Conservation (phyloP, 2,888 invertebrate genomes). For the Physocephala rufipes region DNA sequence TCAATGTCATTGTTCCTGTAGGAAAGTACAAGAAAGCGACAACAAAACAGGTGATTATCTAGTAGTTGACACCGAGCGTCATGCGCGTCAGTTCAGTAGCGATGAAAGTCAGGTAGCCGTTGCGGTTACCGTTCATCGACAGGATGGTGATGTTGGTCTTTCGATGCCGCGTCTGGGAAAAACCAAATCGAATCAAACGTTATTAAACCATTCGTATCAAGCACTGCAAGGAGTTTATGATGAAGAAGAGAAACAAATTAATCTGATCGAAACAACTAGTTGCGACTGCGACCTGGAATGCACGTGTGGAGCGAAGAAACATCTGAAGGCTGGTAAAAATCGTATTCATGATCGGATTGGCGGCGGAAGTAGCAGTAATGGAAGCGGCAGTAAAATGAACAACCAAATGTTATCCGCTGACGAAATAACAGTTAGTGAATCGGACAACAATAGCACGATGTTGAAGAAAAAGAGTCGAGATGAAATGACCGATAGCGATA, state of each 20-base stretch:
- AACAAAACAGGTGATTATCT: background rate
- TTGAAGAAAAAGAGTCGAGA: conserved; percentile 48
- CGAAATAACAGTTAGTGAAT: conserved; percentile 60
- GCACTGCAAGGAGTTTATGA: conserved; percentile 48
- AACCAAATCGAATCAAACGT: conserved; percentile 55
- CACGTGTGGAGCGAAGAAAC: conserved; percentile 44
- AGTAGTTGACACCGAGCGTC: conserved; percentile 24
- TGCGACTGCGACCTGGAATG: conserved; percentile 60
- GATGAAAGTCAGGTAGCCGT: conserved; percentile 58
- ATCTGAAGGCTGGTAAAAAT: background rate
- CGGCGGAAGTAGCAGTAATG: background rate
- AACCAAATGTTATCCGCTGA: conserved; percentile 55
- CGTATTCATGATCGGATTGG: background rate
- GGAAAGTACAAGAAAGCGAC: background rate
- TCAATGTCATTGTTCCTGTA: conserved; percentile 37
- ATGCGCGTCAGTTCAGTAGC: conserved; percentile 42
- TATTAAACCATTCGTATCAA: conserved; percentile 60
- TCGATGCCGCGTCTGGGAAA: conserved; percentile 41
- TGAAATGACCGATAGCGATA: background rate
- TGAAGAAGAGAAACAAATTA: conserved; percentile 47
- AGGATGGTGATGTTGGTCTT: conserved; percentile 47
- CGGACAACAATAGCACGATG: conserved; percentile 60
- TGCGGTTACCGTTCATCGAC: conserved; percentile 58
- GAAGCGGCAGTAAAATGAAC: conserved; percentile 39
- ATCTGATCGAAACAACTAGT: conserved; percentile 46